These are phyloP conservation scores for Lycodopsis pacificus DNA, from an alignment of 2,797 vertebrate genomes.

Conservation along the genomic window DNA sequence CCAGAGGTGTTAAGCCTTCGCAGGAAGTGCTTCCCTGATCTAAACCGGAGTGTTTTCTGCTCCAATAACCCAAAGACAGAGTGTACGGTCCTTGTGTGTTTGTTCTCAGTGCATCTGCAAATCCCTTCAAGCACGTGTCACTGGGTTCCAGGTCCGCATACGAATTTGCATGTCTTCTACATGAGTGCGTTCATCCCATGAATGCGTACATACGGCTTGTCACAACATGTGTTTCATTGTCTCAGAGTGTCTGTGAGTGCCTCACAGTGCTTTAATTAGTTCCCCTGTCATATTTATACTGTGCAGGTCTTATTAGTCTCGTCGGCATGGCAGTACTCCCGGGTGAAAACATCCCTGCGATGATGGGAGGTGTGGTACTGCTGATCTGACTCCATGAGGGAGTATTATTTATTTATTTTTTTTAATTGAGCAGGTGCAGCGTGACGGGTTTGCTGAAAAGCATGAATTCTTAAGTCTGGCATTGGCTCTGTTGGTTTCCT, in stretches of 20 bases:
- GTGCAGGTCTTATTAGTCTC: constrained; percentile 41
- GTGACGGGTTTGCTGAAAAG: not conserved
- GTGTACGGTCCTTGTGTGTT: constrained; percentile 1
- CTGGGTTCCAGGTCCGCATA: constrained; percentile 16
- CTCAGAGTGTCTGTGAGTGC: constrained; percentile 20
- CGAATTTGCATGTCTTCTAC: constrained; percentile 17
- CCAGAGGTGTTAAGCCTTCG: not conserved
- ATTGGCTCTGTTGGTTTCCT: not conserved
- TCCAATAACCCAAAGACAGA: constrained; percentile 8
- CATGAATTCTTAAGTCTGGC: not conserved
- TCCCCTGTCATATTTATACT: constrained; percentile 38
- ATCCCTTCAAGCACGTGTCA: constrained; percentile 29
- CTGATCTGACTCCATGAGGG: constrained; percentile 20
- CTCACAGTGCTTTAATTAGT: constrained; percentile 46
- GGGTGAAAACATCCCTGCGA: constrained; percentile 22
- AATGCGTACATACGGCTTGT: not conserved
- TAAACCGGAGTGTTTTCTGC: constrained; percentile 21
- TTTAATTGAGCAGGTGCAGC: not conserved
- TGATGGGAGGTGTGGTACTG: constrained; percentile 7
- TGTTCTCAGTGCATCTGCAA: constrained; percentile 24
- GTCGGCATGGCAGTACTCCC: constrained; percentile 46
- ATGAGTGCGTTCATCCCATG: constrained; percentile 23
- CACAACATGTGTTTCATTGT: constrained; percentile 29
- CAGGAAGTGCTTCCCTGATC: constrained; percentile 20
- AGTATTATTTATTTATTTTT: not conserved